Evolutionary conservation across 2,113 vertebrate genomes (phyloP).

Genomic region (Catharus minimus): DNA sequence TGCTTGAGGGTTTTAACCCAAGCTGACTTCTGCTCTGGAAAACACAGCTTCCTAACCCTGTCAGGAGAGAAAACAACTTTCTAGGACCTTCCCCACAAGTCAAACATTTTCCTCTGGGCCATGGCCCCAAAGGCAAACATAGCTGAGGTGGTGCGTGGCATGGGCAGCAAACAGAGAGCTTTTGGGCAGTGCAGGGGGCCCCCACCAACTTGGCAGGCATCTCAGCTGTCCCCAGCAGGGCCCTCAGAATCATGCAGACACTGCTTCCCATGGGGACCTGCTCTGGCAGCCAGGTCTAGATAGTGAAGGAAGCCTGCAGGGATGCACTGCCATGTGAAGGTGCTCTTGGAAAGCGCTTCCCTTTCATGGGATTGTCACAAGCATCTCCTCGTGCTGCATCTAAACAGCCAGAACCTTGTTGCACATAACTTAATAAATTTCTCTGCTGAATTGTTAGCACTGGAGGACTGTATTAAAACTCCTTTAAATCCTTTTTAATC

Average conservation of each 20-base stretch:
- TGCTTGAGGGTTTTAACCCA: not conserved
- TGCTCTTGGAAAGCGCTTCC: fast-evolving
- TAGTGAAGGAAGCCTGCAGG: not conserved
- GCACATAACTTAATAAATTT: not conserved
- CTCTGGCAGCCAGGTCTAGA: not conserved
- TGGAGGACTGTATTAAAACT: not conserved
- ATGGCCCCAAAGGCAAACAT: constrained; percentile 69
- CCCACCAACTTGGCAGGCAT: not conserved
- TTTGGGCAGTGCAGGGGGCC: not conserved
- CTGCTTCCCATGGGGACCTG: not conserved
- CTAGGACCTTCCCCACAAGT: constrained; percentile 58
- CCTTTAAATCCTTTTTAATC: not conserved
- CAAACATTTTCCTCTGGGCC: constrained; percentile 62
- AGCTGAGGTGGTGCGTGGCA: not conserved
- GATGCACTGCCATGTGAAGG: not conserved
- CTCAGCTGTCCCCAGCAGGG: not conserved
- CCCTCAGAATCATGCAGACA: not conserved
- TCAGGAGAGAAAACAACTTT: constrained; percentile 10
- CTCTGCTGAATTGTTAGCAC: not conserved
- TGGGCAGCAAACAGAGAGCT: constrained; percentile 1
- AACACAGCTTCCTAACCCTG: not conserved
- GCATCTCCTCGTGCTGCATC: not conserved
- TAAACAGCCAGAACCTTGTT: not conserved
- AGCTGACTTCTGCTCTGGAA: not conserved
- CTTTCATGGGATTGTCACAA: fast-evolving